Percentiles rank a stretch among this genome's conserved stretches.
These are phyloP conservation scores for Lapara coniferarum DNA, from an alignment of 2,888 invertebrate genomes.

Conservation along the genomic window DNA sequence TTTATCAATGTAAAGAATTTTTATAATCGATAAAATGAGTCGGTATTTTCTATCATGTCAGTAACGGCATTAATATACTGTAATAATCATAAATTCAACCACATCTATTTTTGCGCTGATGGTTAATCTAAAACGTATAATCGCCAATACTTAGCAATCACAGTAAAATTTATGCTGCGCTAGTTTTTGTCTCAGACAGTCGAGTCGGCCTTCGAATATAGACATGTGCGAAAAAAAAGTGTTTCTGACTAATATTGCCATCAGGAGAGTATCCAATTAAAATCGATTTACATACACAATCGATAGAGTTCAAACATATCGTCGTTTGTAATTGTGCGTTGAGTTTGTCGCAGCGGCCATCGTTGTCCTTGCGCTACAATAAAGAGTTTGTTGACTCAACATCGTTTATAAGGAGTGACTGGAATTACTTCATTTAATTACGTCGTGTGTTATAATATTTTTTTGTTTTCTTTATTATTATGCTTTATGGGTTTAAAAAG, in stretches of 20 bases:
- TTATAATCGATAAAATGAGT: neutral
- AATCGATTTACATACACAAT: neutral
- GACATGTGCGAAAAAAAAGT: slow-evolving; percentile 1
- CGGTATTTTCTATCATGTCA: neutral
- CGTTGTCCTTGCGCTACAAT: slow-evolving; percentile 20
- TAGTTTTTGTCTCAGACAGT: neutral
- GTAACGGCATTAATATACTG: slow-evolving; percentile 4
- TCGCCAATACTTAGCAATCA: neutral
- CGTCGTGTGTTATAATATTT: neutral
- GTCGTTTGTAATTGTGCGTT: slow-evolving; percentile 13
- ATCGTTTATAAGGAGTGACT: slow-evolving; percentile 1
- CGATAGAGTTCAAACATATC: slow-evolving; percentile 19
- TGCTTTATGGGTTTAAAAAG: too few species aligned
- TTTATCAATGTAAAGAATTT: neutral
- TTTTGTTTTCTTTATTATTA: neutral
- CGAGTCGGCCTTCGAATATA: neutral
- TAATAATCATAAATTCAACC: slow-evolving; percentile 1
- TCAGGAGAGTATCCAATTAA: neutral
- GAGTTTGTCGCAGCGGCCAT: neutral
- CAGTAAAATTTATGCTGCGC: neutral
- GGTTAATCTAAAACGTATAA: neutral
- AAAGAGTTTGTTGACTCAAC: slow-evolving; percentile 20
- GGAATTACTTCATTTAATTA: slow-evolving; percentile 1
- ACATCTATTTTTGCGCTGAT: slow-evolving; percentile 1
- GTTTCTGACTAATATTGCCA: neutral